These are phyloP conservation scores for Cacatua alba DNA, from an alignment of 2,113 vertebrate species.

Conservation along the genomic window DNA sequence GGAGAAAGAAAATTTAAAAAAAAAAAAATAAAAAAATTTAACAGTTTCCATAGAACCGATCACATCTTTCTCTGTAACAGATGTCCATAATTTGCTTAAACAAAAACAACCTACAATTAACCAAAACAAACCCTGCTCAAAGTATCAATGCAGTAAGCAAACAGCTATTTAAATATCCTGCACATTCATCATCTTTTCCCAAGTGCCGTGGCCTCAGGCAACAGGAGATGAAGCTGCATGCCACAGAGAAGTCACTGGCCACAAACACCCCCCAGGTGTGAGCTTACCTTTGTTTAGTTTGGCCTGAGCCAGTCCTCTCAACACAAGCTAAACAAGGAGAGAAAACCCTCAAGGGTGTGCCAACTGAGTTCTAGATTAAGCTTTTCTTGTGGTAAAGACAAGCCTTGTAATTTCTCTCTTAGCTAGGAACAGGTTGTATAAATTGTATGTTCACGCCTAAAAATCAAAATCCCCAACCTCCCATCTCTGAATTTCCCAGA, in stretches of 20 bases:
- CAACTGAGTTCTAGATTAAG: no score
- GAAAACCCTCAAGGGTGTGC: background rate
- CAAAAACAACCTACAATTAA: background rate
- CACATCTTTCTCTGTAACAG: background rate
- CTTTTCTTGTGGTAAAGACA: background rate
- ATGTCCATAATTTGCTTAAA: background rate
- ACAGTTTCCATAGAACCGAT: background rate
- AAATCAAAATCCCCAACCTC: background rate
- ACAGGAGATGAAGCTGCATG: background rate
- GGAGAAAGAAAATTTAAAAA: background rate
- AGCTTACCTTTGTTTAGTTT: background rate
- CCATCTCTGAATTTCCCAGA: background rate
- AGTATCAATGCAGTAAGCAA: background rate
- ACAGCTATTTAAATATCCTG: background rate
- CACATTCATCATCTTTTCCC: background rate
- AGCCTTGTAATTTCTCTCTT: background rate
- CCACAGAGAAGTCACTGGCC: background rate
- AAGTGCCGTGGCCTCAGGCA: background rate
- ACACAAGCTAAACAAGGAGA: fast-evolving
- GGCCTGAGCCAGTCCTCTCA: background rate
- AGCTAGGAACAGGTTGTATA: background rate
- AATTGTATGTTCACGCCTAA: background rate
- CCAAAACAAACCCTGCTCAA: background rate
- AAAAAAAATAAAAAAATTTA: no score
- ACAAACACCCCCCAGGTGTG: background rate